Evolutionary conservation across 2,113 vertebrate genomes (phyloP).

Genomic region (Gambusia affinis): DNA sequence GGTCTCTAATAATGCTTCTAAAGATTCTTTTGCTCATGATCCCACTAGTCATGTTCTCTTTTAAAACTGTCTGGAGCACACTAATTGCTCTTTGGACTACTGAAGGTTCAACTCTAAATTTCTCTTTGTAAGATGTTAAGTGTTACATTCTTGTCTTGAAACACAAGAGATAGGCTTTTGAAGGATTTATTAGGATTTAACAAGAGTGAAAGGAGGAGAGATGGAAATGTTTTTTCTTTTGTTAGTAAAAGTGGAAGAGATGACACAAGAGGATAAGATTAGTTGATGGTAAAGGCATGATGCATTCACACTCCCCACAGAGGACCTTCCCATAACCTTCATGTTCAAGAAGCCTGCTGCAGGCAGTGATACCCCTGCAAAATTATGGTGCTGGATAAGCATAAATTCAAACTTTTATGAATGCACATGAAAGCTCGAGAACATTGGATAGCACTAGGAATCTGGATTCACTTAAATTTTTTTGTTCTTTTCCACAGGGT

Average conservation of each 20-base stretch:
- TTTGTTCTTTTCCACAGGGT: not conserved
- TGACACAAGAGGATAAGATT: not conserved
- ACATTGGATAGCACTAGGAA: constrained; percentile 14
- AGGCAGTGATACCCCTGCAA: not conserved
- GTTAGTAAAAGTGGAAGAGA: not conserved
- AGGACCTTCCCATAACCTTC: constrained; percentile 60
- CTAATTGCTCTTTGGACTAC: constrained; percentile 1
- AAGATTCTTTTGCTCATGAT: constrained; percentile 8
- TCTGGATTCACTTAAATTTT: constrained; percentile 15
- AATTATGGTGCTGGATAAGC: not conserved
- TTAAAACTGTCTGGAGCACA: not conserved
- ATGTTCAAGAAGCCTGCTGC: constrained; percentile 26
- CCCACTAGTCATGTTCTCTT: not conserved
- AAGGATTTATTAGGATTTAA: constrained; percentile 25
- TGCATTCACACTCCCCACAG: constrained; percentile 15
- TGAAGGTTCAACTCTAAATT: constrained; percentile 19
- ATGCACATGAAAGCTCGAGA: not conserved
- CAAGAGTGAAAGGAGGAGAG: constrained; percentile 15
- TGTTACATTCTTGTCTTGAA: not conserved
- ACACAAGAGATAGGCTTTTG: not conserved
- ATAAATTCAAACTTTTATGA: not conserved
- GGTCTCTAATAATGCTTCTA: constrained; percentile 7
- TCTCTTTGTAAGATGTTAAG: constrained; percentile 2
- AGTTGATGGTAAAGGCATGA: constrained; percentile 25
- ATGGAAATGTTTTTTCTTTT: not conserved